A percentile compares a stretch with the other conserved stretches of the same genome.
phyloP scores from a whole-genome alignment of 2,797 vertebrate genomes.

The Coluber constrictor region DNA sequence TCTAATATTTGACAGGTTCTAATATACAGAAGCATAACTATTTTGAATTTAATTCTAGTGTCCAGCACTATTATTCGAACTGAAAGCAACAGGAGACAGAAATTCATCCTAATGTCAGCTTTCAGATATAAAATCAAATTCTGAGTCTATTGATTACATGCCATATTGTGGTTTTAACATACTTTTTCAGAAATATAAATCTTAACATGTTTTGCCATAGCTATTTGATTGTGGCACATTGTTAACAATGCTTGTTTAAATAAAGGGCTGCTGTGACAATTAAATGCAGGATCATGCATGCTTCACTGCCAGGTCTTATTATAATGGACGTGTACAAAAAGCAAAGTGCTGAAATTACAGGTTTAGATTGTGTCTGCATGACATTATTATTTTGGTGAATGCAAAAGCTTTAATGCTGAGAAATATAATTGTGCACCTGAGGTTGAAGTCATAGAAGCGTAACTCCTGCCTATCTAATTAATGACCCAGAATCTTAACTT shows the following conservation, averaged over 20 bases:
- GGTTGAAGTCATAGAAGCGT: slow-evolving; percentile 52
- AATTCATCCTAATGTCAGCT: neutral
- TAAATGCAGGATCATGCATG: slow-evolving; percentile 59
- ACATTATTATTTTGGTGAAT: slow-evolving; percentile 67
- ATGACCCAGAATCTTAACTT: slow-evolving; percentile 47
- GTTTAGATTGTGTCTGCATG: slow-evolving; percentile 53
- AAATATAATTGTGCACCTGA: slow-evolving; percentile 65
- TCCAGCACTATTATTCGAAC: neutral
- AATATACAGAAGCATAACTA: neutral
- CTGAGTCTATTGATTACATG: neutral
- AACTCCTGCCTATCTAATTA: slow-evolving; percentile 53
- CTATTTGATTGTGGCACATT: slow-evolving; percentile 52
- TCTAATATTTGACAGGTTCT: neutral
- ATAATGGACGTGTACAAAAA: slow-evolving; percentile 58
- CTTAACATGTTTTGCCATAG: slow-evolving; percentile 35
- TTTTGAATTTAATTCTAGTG: neutral
- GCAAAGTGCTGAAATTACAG: slow-evolving; percentile 64
- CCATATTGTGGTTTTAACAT: neutral
- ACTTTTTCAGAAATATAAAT: slow-evolving; percentile 29
- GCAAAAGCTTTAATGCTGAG: slow-evolving; percentile 57
- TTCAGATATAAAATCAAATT: slow-evolving; percentile 11
- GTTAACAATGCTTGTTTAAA: slow-evolving; percentile 70
- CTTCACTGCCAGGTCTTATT: slow-evolving; percentile 60
- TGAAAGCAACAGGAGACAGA: neutral
- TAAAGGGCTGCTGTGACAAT: slow-evolving; percentile 64